These are phyloP conservation scores for Galeopsomyia nigrocyanea DNA, from an alignment of 2,888 invertebrate genomes.

Conservation along the genomic window DNA sequence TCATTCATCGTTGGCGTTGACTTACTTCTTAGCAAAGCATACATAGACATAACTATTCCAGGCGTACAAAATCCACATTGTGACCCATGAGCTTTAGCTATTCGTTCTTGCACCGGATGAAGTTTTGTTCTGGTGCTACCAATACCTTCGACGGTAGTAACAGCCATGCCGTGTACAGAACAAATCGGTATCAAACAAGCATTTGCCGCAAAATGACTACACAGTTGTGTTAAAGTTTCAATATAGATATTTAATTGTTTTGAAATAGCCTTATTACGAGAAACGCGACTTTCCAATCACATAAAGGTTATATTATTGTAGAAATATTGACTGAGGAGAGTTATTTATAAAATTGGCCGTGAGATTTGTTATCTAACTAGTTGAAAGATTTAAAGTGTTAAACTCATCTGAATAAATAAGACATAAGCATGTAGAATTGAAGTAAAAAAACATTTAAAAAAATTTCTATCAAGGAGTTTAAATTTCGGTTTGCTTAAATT, in stretches of 20 bases:
- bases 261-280: background rate
- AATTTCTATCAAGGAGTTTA: no score
- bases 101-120: conserved; percentile 86
- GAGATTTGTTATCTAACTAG: no score
- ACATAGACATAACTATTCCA: conserved; percentile 97
- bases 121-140: conserved; percentile 81
- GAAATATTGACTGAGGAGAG: no score
- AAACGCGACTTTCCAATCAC: no score
- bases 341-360: no score
- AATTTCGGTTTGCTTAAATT: no score
- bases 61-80: conserved; percentile 95
- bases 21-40: conserved; percentile 81
- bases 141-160: conserved; percentile 92
- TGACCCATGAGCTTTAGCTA: conserved; percentile 89
- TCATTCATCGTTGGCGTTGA: conserved; percentile 79
- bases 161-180: conserved; percentile 85
- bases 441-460: no score
- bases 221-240: background rate
- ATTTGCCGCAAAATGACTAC: conserved; percentile 83
- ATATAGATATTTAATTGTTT: background rate
- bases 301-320: no score
- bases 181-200: conserved; percentile 89
- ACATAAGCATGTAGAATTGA: no score
- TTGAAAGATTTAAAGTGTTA: no score
- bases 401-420: no score